These are phyloP conservation scores for Bergia puertoricense DNA, from an alignment of 92 coral and sea anemone species.

Conservation along the genomic window DNA sequence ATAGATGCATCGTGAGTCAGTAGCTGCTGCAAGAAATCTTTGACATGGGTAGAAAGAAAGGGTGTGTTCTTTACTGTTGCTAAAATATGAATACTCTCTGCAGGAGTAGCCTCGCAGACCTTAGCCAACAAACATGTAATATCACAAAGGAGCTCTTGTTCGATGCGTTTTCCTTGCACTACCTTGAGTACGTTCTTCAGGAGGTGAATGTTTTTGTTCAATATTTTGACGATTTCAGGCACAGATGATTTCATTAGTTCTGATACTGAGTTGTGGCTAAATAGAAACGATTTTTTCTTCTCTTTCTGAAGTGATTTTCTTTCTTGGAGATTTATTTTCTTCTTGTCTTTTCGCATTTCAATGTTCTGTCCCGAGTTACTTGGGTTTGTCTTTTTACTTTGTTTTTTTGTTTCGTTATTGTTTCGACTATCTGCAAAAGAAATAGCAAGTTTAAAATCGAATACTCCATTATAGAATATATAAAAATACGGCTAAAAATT, in stretches of 20 bases:
- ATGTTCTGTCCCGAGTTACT: neutral
- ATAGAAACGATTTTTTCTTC: neutral
- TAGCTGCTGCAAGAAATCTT: neutral
- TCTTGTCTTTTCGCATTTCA: neutral
- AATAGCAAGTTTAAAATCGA: neutral
- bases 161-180: neutral
- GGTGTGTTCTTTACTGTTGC: neutral
- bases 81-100: neutral
- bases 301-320: neutral
- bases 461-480: no score
- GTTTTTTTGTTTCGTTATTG: neutral
- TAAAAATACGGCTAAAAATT: no score
- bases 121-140: slow-evolving; percentile 12
- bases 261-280: neutral
- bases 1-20: neutral
- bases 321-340: neutral
- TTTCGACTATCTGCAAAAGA: neutral
- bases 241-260: neutral
- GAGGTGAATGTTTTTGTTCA: slow-evolving; percentile 1
- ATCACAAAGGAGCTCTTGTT: slow-evolving; percentile 9
- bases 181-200: neutral
- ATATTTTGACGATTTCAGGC: neutral
- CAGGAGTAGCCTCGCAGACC: neutral
- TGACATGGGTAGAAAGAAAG: neutral
- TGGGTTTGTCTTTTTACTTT: neutral